Base-by-base conservation (phyloP, 2,113 vertebrate species). In the Eudyptes chrysolophus region DNA sequence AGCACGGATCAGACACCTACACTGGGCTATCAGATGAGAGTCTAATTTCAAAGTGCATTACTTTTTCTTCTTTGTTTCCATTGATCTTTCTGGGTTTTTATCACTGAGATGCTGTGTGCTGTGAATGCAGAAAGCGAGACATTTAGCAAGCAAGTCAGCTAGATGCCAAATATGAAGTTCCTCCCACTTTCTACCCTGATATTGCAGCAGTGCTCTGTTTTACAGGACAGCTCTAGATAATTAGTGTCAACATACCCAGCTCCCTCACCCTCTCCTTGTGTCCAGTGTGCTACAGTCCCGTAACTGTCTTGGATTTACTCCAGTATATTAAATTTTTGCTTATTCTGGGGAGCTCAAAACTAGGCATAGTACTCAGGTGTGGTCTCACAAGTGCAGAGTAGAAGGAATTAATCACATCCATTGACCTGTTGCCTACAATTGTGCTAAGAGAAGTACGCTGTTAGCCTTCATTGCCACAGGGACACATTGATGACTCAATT, bases 251-350 rank as follows among this genome's bases (percentile, higher is more conserved):
- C 18, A 11, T 2, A 44, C 7, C 9, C 55, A 82, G 9, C 2
- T 21, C 4, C 38, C 18, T 81, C 40, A 52, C 5, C 15, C 18
- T 44, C 30, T 34, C 25, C 8, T 44, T 34, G 27, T 54, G 46
- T 68, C 30, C 52, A 76, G 15, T 29, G 55, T 54, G 46, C 27
- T 54, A 10, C 36, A 49, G 20, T 61, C 10, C 13, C 0, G 0
- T 26, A 57, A 57, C 10, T 83, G 9, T 34, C 58, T 71, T 55
- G 34, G n/a, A 72, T 80, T 69, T 65, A 61, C n/a, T 44, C 38
- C 58, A 52, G 17, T 32, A 7, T 55, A 49, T 38, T 34, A 46
- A 82, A 82, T 66, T 85, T 20, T 51, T 92, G 32, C 25, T 75
- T 66, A 18, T 65, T 52, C 38, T 64, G 57, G 7, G 26, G 26